Evolutionary conservation across 2,888 invertebrate species (phyloP), one percentile per base, ranked within the genome.

Genomic region (Mechanitis mazaeus): DNA sequence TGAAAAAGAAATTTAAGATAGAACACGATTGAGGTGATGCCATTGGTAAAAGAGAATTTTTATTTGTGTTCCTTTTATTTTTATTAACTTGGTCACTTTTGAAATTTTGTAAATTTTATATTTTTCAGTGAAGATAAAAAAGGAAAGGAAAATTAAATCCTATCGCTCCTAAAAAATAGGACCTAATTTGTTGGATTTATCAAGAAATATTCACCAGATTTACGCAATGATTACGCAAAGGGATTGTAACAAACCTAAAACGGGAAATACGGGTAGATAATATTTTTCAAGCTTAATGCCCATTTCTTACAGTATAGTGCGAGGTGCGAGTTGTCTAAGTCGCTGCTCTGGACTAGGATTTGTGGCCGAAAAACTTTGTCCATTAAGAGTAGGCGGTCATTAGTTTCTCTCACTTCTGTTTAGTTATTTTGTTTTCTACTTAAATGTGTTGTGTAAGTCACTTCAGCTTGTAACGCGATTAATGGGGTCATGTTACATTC

Each of bases 361-460:
- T 84, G 84, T 80, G 81, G 78, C 68, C 68, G 75, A 80, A 80
- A 83, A 87, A 85, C 83, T 85, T 86, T 78, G 74, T 74, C 82
- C 82, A 85, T 86, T 86, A 85, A 77, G 78, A 75, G 67, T 68
- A 71, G 70, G 65, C 64, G 73, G 78, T 76, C 81, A 80, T 80
- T 80, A 73, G 73, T 70, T 68, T 64, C 59, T 59, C 62, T 61
- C 55, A 57, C 55, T 61, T 64, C 57, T 65, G 58, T 65, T 62
- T 66, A 63, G 58, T 59, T 61, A 63, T 60, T 59, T 60, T 33
- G 46, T 58, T 55, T 55, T 60, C 33, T 56, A 57, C 59, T 42
- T 56, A 57, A 59, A 58, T 42, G 58, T 58, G 50, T 58, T 59
- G 60, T 54, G 55, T 59, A 50, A 35, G 55, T 56, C 53, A 60